phyloP scores from a whole-genome alignment of 2,888 invertebrate species.

The Bombyx huttoni region DNA sequence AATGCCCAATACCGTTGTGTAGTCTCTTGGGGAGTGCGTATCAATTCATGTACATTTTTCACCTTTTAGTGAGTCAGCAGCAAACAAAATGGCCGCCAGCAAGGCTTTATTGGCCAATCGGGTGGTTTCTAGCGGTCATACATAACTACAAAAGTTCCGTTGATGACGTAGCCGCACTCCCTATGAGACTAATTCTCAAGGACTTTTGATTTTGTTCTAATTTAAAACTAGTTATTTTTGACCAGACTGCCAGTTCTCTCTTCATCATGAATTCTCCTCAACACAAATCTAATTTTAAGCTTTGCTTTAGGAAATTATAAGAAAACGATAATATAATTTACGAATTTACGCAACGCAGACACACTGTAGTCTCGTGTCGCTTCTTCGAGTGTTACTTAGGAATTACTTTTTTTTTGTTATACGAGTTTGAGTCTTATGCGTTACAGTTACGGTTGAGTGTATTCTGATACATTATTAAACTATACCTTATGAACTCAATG shows the following conservation, averaged over 20 bases:
- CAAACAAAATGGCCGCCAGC: slow-evolving; percentile 76
- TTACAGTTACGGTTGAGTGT: slow-evolving; percentile 11
- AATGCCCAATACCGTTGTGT: slow-evolving; percentile 73
- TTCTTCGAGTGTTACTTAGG: slow-evolving; percentile 19
- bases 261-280: too few relatives aligned
- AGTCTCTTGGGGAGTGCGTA: slow-evolving; percentile 73
- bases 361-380: slow-evolving; percentile 56
- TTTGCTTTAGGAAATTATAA: neutral
- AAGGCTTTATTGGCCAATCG: slow-evolving; percentile 66
- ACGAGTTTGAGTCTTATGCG: slow-evolving; percentile 31
- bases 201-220: slow-evolving; percentile 61
- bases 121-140: slow-evolving; percentile 40
- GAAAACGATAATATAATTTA: slow-evolving; percentile 49
- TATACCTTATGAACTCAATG: slow-evolving; percentile 29
- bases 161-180: slow-evolving; percentile 63
- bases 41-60: slow-evolving; percentile 74
- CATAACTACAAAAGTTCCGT: slow-evolving; percentile 55
- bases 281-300: too few relatives aligned
- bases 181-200: slow-evolving; percentile 69
- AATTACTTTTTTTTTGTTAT: slow-evolving; percentile 6
- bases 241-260: slow-evolving; percentile 4
- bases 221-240: slow-evolving; percentile 36
- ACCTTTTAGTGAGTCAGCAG: slow-evolving; percentile 76
- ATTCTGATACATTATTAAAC: slow-evolving; percentile 24
- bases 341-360: slow-evolving; percentile 66